Evolutionary conservation across 2,888 invertebrate genomes (phyloP).

Genomic region (Anthophora plumipes): DNA sequence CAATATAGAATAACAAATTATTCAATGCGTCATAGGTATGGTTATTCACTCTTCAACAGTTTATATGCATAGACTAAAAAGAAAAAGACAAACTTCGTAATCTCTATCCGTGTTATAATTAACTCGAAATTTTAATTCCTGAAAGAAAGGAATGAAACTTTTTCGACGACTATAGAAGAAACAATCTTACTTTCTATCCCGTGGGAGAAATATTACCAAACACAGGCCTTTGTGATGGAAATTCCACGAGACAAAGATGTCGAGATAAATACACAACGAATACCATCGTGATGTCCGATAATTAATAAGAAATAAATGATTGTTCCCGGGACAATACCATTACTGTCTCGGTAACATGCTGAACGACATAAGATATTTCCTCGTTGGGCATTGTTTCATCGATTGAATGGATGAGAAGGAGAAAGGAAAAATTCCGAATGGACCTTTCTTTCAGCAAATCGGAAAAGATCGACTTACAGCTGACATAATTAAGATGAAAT

Average conservation of each 20-base stretch:
- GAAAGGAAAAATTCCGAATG: too few species aligned
- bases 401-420: too few species aligned
- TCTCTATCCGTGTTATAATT: not conserved
- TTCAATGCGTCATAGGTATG: not conserved
- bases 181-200: not conserved
- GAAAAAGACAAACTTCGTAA: too few species aligned
- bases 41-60: not conserved
- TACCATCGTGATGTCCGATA: too few species aligned
- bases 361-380: too few species aligned
- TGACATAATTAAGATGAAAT: too few species aligned
- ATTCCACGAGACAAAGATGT: not conserved
- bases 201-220: not conserved
- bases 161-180: not conserved
- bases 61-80: too few species aligned
- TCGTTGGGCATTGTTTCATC: too few species aligned
- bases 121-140: not conserved
- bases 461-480: too few species aligned
- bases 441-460: too few species aligned
- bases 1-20: not conserved
- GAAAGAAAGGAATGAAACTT: not conserved
- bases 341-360: too few species aligned
- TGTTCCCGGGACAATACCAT: not conserved
- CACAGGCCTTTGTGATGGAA: not conserved
- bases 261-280: too few species aligned
- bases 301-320: not conserved